Percentiles rank a stretch among this genome's conserved stretches.
Conservation (phyloP, 30 jellyfish, hydroid and myxozoan genomes). For the Hydra vulgaris region DNA sequence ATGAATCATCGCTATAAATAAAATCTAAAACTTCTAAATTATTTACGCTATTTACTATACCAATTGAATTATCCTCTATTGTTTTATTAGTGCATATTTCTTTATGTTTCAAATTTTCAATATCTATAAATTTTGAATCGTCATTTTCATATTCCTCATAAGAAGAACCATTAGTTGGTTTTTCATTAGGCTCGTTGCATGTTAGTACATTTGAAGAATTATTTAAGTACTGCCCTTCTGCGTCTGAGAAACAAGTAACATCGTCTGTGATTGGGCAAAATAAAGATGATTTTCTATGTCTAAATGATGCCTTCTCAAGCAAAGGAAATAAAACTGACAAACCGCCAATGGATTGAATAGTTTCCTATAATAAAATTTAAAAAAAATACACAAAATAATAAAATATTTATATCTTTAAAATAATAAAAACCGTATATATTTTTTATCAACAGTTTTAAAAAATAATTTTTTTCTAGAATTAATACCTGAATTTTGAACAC, state of each 20-base stretch:
- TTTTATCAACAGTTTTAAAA: too few relatives aligned
- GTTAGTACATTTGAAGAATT: not conserved
- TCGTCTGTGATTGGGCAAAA: not conserved
- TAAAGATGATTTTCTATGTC: not conserved
- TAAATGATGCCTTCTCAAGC: constrained; percentile 62
- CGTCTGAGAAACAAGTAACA: not conserved
- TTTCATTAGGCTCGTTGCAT: too few relatives aligned
- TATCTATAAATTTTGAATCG: too few relatives aligned
- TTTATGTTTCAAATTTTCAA: too few relatives aligned
- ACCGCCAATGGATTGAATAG: constrained; percentile 90
- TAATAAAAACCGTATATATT: too few relatives aligned
- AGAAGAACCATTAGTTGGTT: too few relatives aligned
- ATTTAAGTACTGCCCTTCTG: not conserved
- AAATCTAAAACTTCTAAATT: too few relatives aligned
- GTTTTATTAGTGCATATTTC: too few relatives aligned
- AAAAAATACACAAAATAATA: not conserved
- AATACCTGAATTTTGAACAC: constrained; percentile 61
- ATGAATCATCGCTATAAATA: not conserved
- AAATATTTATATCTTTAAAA: too few relatives aligned
- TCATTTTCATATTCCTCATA: too few relatives aligned
- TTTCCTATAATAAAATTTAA: constrained; percentile 26
- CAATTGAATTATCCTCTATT: too few relatives aligned
- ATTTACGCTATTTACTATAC: too few relatives aligned
- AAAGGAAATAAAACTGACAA: constrained; percentile 67
- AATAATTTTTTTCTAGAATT: not conserved